Evolutionary conservation across 2,888 invertebrate genomes (phyloP).

Genomic region (Cecidostiba fungosa): DNA sequence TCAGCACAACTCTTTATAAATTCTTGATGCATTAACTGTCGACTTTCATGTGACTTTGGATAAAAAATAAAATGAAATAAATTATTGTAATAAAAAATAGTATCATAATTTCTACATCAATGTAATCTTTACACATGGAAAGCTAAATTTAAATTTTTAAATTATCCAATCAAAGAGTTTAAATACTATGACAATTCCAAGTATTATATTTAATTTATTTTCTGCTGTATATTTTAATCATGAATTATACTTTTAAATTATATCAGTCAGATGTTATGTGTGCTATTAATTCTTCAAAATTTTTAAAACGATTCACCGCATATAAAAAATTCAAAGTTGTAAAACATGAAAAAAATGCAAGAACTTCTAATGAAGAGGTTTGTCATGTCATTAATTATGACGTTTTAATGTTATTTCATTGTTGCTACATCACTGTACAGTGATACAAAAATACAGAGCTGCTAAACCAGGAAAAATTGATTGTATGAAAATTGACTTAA

Average conservation of each 20-base stretch:
- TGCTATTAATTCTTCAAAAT: neutral
- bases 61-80: neutral
- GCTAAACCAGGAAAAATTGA: too few relatives aligned
- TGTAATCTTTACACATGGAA: too few relatives aligned
- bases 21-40: neutral
- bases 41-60: neutral
- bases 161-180: neutral
- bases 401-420: neutral
- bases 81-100: neutral
- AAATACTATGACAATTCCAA: too few relatives aligned
- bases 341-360: neutral
- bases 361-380: neutral
- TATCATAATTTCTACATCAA: neutral
- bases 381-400: neutral
- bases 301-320: neutral
- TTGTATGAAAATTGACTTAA: neutral
- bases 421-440: neutral
- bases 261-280: too few relatives aligned
- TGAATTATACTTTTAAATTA: neutral
- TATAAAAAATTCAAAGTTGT: neutral
- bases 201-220: too few relatives aligned
- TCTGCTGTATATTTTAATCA: neutral
- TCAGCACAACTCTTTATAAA: neutral
- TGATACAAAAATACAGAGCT: neutral
- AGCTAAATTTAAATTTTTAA: too few relatives aligned